Evolutionary conservation across 2,888 invertebrate species (phyloP), one percentile per base, ranked within the genome.

Genomic region (Amblyjoppa fuscipennis): DNA sequence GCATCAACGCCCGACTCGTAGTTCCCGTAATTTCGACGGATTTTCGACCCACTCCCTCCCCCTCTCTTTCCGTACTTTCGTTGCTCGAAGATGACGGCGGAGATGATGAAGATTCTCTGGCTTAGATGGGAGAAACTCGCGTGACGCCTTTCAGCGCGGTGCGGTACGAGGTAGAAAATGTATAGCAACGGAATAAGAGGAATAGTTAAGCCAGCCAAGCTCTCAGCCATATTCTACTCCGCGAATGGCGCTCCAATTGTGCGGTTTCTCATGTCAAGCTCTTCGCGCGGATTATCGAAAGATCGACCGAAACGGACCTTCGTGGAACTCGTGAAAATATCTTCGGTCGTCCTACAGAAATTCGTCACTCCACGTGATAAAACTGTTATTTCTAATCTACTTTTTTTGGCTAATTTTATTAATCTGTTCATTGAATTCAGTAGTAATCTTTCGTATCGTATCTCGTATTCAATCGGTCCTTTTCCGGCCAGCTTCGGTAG

Each of bases 21-120:
- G 85, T 88, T 88, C 85, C 79, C 74, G 87, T 87, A 84, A 88
- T 90, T 88, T 87, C 87, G 86, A 86, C 87, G 85, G 75, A 87
- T 89, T 79, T 89, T 84, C 83, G 81, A 87, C 86, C 77, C 70
- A 53, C 38, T 61, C 64, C 41, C 70, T 45, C 79, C 79, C 84
- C 59, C 77, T 31, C 61, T 77, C 71, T 66, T 41, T 41, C 66
- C 20, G 41, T 28, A 69, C 20, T 69, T 69, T 69, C 25, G 49
- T 69, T 45, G 49, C 69, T 31, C 59, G 45, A 41, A 78, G 59
- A 25, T 71, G 71, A 51, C 25, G 56, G 38, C 25, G 51, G 70
- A 66, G 81, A 68, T 51, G 64, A 28, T 59, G 59, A 61, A 77
- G 81, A 59, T 34, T 77, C 59, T 73, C 59, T 41, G 86, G 75